These are phyloP conservation scores for Scaptodrosophila lebanonensis DNA, from an alignment of 1,140 invertebrate species.

Conservation along the genomic window DNA sequence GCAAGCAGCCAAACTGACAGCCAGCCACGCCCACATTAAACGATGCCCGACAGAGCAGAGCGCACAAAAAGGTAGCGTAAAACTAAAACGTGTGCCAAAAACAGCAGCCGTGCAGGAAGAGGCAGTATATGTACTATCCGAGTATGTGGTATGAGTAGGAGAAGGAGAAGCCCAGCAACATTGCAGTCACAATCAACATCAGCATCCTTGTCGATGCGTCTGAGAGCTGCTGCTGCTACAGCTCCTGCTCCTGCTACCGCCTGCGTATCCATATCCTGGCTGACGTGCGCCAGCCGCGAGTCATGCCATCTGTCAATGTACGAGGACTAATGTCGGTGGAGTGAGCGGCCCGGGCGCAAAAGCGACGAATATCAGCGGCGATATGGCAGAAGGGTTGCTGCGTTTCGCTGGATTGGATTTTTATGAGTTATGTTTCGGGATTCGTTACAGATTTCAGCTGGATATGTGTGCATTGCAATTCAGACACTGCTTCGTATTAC, in stretches of 20 bases:
- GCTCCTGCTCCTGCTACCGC: not conserved
- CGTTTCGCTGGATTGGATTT: too few relatives aligned
- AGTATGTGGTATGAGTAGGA: too few relatives aligned
- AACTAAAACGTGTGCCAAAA: conserved; percentile 59
- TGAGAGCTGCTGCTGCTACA: not conserved
- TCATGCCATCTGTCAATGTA: conserved; percentile 50
- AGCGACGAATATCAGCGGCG: too few relatives aligned
- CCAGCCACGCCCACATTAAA: conserved; percentile 29
- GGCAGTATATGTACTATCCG: too few relatives aligned
- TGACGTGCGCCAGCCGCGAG: conserved; percentile 15
- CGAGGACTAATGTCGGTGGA: not conserved
- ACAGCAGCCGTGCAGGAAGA: conserved; percentile 16
- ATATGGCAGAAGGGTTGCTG: too few relatives aligned
- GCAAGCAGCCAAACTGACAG: conserved; percentile 62
- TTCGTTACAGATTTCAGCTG: too few relatives aligned
- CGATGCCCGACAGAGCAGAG: not conserved
- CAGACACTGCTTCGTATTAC: too few relatives aligned
- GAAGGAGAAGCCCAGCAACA: conserved; percentile 25
- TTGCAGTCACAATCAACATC: conserved; percentile 27
- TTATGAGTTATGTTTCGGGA: too few relatives aligned
- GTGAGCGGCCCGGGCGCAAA: not conserved
- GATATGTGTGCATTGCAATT: too few relatives aligned
- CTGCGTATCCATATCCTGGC: conserved; percentile 36
- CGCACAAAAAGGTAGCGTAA: conserved; percentile 47
- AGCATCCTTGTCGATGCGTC: not conserved